These are phyloP conservation scores for Chironex yamaguchii DNA, from an alignment of 30 jellyfish, hydroid and myxozoan species.

Conservation along the genomic window DNA sequence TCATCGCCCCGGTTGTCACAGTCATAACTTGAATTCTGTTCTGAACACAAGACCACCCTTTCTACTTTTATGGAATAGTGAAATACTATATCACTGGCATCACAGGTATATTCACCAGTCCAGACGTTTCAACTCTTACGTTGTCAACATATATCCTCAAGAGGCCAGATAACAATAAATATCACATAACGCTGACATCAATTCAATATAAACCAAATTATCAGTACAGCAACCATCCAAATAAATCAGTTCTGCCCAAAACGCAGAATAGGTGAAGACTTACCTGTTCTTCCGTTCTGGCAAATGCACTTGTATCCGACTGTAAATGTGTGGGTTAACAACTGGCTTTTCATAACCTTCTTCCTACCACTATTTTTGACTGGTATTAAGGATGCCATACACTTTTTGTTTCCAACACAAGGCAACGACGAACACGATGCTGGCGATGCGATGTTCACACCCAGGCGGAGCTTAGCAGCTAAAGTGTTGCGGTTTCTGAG, in stretches of 20 bases:
- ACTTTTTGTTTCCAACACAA: slow-evolving; percentile 70
- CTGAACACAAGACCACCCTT: too few relatives aligned
- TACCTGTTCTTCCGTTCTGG: slow-evolving; percentile 79
- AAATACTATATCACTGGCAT: too few relatives aligned
- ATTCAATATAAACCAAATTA: background rate
- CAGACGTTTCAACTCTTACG: too few relatives aligned
- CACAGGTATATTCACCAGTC: too few relatives aligned
- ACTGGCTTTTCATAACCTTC: background rate
- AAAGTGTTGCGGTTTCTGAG: background rate
- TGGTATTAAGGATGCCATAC: slow-evolving; percentile 70
- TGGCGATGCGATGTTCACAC: slow-evolving; percentile 48
- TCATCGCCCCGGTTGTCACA: too few relatives aligned
- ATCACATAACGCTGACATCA: too few relatives aligned
- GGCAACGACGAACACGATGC: slow-evolving; percentile 76
- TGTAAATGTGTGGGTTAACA: slow-evolving; percentile 16
- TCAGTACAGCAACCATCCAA: background rate
- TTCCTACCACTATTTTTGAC: background rate
- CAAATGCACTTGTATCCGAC: slow-evolving; percentile 66
- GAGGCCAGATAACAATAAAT: too few relatives aligned
- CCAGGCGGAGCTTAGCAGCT: slow-evolving; percentile 32
- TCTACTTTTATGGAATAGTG: too few relatives aligned
- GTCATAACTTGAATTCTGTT: too few relatives aligned
- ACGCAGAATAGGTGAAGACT: background rate
- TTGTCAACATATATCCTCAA: too few relatives aligned
- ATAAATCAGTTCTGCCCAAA: background rate